A percentile compares a stretch with the other conserved stretches of the same genome.
Conservation (phyloP, 2,888 invertebrate genomes). For the Sinotaia quadrata region DNA sequence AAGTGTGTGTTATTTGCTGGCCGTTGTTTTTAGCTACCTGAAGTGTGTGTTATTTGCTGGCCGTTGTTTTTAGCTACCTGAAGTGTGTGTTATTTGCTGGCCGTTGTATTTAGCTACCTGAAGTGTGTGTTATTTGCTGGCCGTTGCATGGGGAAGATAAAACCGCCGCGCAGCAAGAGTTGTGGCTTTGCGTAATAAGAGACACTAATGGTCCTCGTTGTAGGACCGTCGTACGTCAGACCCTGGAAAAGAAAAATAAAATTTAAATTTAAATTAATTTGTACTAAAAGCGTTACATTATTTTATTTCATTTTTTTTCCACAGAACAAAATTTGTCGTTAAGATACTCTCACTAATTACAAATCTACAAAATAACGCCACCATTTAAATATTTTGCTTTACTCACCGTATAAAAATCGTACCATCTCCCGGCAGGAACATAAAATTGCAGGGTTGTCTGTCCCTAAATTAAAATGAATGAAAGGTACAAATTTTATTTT, state of each 20-base stretch:
- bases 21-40: conserved; percentile 74
- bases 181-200: conserved; percentile 39
- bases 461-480: conserved; percentile 41
- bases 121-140: conserved; percentile 59
- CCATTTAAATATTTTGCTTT: no score
- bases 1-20: conserved; percentile 59
- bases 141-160: conserved; percentile 73
- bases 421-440: conserved; percentile 61
- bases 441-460: conserved; percentile 51
- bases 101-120: conserved; percentile 72
- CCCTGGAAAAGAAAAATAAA: neutral
- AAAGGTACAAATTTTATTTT: neutral
- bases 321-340: no score
- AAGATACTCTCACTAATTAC: no score
- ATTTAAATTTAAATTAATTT: no score
- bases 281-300: no score
- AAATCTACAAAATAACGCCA: no score
- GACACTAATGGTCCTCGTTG: conserved; percentile 8
- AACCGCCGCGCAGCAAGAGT: conserved; percentile 63
- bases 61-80: conserved; percentile 74
- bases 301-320: no score
- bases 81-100: conserved; percentile 59
- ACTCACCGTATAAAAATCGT: conserved; percentile 62
- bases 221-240: neutral
- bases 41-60: conserved; percentile 59